These are phyloP conservation scores for Polypedilum pembai DNA, from an alignment of 1,140 invertebrate genomes.

Conservation along the genomic window DNA sequence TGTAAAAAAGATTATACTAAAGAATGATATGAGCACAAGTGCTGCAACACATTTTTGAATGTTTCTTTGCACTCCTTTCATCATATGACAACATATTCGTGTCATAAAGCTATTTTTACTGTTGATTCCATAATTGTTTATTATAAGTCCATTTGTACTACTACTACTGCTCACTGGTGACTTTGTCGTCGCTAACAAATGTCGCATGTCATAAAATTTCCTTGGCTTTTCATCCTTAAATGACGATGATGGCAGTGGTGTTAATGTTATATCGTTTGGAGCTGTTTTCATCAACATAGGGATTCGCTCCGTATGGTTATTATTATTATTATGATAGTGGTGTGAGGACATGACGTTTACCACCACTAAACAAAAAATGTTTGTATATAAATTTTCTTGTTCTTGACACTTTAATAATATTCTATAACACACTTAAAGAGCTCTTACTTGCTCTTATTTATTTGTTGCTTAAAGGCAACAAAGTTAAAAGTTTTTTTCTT, in stretches of 20 bases:
- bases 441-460: not conserved
- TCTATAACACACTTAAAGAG: not conserved
- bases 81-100: constrained; percentile 50
- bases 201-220: constrained; percentile 41
- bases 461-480: not conserved
- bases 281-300: not conserved
- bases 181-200: constrained; percentile 38
- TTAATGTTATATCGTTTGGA: constrained; percentile 3
- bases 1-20: constrained; percentile 66
- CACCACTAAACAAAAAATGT: too few species aligned
- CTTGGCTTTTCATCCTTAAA: constrained; percentile 9
- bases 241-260: not conserved
- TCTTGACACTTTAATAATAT: constrained; percentile 5
- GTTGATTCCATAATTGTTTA: constrained; percentile 30
- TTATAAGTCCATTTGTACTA: constrained; percentile 40
- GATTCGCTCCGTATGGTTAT: not conserved
- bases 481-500: too few species aligned
- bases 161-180: constrained; percentile 33
- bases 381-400: not conserved
- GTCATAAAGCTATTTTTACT: constrained; percentile 32
- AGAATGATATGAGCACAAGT: constrained; percentile 56
- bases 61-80: constrained; percentile 52
- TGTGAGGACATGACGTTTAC: not conserved
- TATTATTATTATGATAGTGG: not conserved
- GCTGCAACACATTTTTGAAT: constrained; percentile 62